Base-by-base conservation (phyloP, 23 tunicate genomes). In the Clavelina lepadiformis region DNA sequence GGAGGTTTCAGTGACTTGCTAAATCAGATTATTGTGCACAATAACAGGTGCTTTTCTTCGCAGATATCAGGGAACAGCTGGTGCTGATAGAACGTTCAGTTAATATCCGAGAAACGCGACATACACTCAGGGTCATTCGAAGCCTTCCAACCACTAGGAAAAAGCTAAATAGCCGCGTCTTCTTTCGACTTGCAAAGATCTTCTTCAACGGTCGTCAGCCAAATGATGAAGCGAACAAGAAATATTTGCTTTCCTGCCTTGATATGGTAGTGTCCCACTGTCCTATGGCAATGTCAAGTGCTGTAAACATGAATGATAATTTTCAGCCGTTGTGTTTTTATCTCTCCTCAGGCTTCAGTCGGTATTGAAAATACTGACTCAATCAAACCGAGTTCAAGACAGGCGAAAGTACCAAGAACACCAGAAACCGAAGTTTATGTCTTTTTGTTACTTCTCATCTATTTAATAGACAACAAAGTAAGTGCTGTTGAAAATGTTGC, bases 341-440 rank as follows among this genome's bases (percentile, higher is more conserved):
- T 15, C 24, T 54, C 7, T 24, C 19, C 22, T 54, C 8, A 15
- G 19, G 19, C 21, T 19, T 54, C 24, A 54, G 21, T 54, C 24
- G 7, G 8, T 24, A 54, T 13, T 24, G 7, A 13, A 54, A 54
- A 7, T 15, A 54, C 7, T n/a, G n/a, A n/a, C n/a, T n/a, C n/a
- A 38, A 8, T 35, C 8, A 76, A 76, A 57, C 82, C 93, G 41
- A 50, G 75, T 49, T 76, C 93, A 2, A 52, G 93, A 29, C 93
- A 86, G 41, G 29, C 55, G 31, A 86, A 86, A 72, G 69, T 72
- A 18, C 85, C 85, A 31, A 56, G 95, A 49, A 33, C 74, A 31
- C 88, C 96, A 32, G 99, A 93, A 47, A 75, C 83, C 24, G 99
- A 93, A 65, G 52, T 93, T 46, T 93, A 93, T 36, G 30, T 79